phyloP scores from a whole-genome alignment of 1,140 invertebrate species.

The Zaprionus davidi region DNA sequence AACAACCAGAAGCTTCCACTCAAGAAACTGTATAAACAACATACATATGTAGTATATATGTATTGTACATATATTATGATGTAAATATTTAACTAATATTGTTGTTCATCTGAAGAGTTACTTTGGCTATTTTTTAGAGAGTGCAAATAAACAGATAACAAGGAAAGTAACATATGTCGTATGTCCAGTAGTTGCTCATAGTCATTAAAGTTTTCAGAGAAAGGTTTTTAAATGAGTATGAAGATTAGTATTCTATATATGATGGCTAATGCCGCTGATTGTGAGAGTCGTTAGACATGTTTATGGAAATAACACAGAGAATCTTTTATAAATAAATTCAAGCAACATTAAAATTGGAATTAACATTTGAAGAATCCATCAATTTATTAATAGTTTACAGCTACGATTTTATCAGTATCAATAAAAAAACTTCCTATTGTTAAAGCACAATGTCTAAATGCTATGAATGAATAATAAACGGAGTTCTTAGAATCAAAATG shows the following conservation, averaged over 20 bases:
- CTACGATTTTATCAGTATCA: background rate
- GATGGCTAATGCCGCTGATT: background rate
- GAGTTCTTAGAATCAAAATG: background rate
- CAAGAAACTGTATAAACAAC: background rate
- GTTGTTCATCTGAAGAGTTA: background rate
- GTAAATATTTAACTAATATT: slow-evolving; percentile 8
- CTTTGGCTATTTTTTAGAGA: background rate
- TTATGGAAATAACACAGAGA: background rate
- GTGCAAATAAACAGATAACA: background rate
- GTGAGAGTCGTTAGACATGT: background rate
- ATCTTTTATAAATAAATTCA: background rate
- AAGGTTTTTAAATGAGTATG: background rate
- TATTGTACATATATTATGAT: background rate
- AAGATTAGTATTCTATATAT: background rate
- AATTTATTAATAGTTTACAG: too few relatives aligned
- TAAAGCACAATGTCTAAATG: background rate
- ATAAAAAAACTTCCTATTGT: background rate
- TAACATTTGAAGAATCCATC: too few relatives aligned
- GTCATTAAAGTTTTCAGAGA: background rate
- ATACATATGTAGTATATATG: background rate
- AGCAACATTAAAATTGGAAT: too few relatives aligned
- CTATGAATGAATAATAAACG: background rate
- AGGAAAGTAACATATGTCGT: background rate
- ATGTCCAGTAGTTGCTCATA: background rate
- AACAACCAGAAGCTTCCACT: slow-evolving; percentile 11